Evolutionary conservation across 2,888 invertebrate species (phyloP), one percentile per base, ranked within the genome.

Genomic region (Tipula lateralis): DNA sequence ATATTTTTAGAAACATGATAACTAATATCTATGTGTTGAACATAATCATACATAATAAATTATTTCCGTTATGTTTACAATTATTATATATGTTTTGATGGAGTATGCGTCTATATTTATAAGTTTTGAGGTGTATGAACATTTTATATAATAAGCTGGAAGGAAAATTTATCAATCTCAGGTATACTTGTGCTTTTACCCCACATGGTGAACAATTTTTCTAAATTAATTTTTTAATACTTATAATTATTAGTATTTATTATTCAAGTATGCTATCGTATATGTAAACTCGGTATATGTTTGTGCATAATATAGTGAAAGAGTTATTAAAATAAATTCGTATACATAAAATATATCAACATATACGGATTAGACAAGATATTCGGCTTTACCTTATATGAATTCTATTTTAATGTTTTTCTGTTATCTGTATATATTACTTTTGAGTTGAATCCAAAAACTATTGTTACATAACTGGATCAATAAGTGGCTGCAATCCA

Each of bases 1-100:
- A 24, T 66, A 66, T 66, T 66, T 66, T 66, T 66, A 66, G 66
- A 66, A 66, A 24, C 66, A 66, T 66, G 66, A 66, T 66, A 66
- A 66, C 66, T 66, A 66, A 66, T 9, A 66, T 66, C 66, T 66
- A 24, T 66, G 66, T 66, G 24, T 66, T 66, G 9, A 66, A 66
- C 66, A 66, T 66, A 66, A 66, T 66, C 66, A 66, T 66, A 66
- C 66, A 66, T 66, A 66, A 66, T 66, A 66, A 66, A 66, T 66
- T 66, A 24, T 24, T 66, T 66, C 66, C 66, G 66, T 19, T 66
- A 66, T 66, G 66, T 66, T 66, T 66, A 66, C 66, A 66, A 66
- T 66, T 66, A 66, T 66, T 66, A 66, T n/a, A n/a, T 66, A 66
- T 66, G 66, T 66, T 66, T 66, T 66, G 24, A 66, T 66, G 66